Conservation (phyloP, 2,113 vertebrate species). For the Gallinago paraguaiae region DNA sequence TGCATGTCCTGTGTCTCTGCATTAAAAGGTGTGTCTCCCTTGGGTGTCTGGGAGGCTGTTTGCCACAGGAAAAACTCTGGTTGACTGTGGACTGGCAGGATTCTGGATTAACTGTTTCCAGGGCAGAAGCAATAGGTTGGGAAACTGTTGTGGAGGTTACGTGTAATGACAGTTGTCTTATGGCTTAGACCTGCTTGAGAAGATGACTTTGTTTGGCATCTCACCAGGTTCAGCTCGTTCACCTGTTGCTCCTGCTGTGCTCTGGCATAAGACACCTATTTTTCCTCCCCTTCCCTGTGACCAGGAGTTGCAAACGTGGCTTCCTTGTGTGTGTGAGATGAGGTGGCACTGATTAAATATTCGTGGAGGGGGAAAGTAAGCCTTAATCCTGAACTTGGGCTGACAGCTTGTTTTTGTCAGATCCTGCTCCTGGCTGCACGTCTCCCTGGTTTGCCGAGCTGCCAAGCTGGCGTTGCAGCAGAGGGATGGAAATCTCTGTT, state of each 20-base stretch:
- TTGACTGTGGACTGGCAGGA: neutral
- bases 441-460: neutral
- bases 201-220: neutral
- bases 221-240: neutral
- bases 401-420: neutral
- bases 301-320: neutral
- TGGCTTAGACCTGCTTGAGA: neutral
- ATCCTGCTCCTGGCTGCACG: neutral
- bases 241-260: neutral
- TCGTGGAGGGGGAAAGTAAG: neutral
- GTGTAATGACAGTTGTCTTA: neutral
- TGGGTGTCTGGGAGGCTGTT: neutral
- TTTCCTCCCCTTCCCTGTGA: neutral
- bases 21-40: neutral
- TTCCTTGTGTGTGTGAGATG: neutral
- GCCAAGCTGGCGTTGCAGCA: neutral
- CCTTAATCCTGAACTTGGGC: neutral
- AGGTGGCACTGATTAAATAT: neutral
- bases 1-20: neutral
- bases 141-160: neutral
- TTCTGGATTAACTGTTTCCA: neutral
- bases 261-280: neutral
- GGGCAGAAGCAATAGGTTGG: neutral
- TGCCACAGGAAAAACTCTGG: neutral
- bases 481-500: neutral